A percentile compares a stretch with the other conserved stretches of the same genome.
phyloP scores from a whole-genome alignment of 2,797 vertebrate species.

The Cynopterus sphinx region DNA sequence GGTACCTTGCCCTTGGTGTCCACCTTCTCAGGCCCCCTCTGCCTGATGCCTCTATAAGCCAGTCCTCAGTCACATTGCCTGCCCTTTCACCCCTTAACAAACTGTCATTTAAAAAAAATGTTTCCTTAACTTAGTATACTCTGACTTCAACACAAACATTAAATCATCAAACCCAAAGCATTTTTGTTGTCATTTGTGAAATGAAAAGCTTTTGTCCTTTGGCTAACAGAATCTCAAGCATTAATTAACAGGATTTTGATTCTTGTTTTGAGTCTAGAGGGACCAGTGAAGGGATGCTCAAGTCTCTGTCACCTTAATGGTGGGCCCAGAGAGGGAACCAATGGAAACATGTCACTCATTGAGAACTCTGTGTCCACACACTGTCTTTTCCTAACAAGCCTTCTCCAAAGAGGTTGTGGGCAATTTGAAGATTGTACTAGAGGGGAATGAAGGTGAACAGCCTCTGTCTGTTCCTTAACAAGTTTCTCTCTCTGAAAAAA shows the following conservation, averaged over 20 bases:
- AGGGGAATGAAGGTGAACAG: background rate
- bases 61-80: background rate
- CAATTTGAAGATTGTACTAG: background rate
- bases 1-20: accelerated
- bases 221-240: background rate
- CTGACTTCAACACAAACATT: background rate
- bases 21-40: background rate
- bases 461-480: background rate
- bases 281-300: background rate
- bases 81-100: background rate
- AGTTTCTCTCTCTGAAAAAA: background rate
- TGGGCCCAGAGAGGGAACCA: background rate
- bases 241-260: background rate
- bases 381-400: background rate
- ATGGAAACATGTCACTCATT: accelerated
- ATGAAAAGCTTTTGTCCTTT: background rate
- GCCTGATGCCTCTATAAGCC: accelerated
- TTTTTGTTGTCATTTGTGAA: background rate
- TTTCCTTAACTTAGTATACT: background rate
- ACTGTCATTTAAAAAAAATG: background rate
- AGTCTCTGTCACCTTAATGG: background rate
- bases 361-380: background rate
- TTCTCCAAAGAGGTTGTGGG: background rate
- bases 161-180: background rate
- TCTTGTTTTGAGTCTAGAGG: background rate